Conservation (phyloP, 1,140 invertebrate species). For the Probaryconus sp. region DNA sequence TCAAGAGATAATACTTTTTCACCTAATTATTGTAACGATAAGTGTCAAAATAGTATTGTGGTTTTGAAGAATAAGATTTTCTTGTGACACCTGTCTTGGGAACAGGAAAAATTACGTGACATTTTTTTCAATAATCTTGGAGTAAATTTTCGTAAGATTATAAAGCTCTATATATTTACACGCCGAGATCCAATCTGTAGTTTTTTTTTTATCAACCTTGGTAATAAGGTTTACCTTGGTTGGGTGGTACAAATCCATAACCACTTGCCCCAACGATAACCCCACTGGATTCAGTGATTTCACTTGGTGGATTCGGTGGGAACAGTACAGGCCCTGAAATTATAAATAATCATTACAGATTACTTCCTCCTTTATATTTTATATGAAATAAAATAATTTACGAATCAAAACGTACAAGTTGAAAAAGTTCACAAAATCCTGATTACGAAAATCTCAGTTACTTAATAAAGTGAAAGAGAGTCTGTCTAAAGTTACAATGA, state of each 20-base stretch:
- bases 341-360: background rate
- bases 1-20: conserved; percentile 8
- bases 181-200: conserved; percentile 15
- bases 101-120: too few species aligned
- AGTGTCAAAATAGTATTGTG: conserved; percentile 14
- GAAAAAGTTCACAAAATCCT: too few species aligned
- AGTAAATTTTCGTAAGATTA: background rate
- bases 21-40: too few species aligned
- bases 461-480: too few species aligned
- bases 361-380: background rate
- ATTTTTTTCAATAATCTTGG: too few species aligned
- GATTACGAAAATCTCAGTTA: too few species aligned
- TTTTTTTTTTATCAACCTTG: conserved; percentile 35
- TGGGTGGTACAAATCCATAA: conserved; percentile 86
- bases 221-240: conserved; percentile 74
- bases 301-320: conserved; percentile 82
- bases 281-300: conserved; percentile 82
- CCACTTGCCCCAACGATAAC: conserved; percentile 85
- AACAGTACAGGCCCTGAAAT: conserved; percentile 84
- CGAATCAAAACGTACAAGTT: background rate
- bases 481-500: too few species aligned
- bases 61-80: too few species aligned
- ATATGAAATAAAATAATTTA: conserved; percentile 16
- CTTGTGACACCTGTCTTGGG: too few species aligned
- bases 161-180: conserved; percentile 44